A percentile compares a stretch with the other conserved stretches of the same genome.
Evolutionary conservation across 2,797 vertebrate genomes (phyloP).

Genomic region (Babyrousa celebensis): DNA sequence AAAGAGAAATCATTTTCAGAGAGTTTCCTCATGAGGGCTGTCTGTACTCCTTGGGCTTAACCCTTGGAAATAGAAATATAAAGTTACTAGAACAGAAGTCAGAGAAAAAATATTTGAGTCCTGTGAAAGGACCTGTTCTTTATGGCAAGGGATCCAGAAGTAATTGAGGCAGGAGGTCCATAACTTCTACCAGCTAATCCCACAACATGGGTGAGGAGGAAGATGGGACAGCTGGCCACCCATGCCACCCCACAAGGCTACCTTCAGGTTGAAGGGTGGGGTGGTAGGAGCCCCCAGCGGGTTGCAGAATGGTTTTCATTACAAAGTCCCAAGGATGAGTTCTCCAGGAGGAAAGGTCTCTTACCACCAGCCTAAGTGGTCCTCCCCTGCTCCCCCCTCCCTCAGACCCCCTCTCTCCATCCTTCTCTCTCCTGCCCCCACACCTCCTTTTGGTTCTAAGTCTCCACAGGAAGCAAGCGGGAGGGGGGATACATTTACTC

Average conservation of each 20-base stretch:
- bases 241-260: no score
- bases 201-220: background rate
- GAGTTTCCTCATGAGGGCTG: background rate
- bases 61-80: slow-evolving; percentile 17
- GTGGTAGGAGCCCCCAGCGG: no score
- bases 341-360: background rate
- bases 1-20: background rate
- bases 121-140: background rate
- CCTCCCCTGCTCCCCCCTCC: background rate
- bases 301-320: background rate
- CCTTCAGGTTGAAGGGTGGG: no score
- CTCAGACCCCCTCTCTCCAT: no score
- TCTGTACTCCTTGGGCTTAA: background rate
- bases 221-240: no score
- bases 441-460: background rate
- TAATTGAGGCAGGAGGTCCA: background rate
- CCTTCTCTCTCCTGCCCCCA: background rate
- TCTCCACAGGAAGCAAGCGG: background rate
- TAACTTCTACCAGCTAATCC: rapidly evolving
- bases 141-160: background rate
- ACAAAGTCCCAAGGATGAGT: background rate
- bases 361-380: rapidly evolving
- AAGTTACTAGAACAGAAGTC: slow-evolving; percentile 51
- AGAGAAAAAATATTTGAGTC: background rate
- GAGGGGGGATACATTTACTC: background rate